Base-by-base conservation (phyloP, 2,797 vertebrate species). In the Lophius americanus region DNA sequence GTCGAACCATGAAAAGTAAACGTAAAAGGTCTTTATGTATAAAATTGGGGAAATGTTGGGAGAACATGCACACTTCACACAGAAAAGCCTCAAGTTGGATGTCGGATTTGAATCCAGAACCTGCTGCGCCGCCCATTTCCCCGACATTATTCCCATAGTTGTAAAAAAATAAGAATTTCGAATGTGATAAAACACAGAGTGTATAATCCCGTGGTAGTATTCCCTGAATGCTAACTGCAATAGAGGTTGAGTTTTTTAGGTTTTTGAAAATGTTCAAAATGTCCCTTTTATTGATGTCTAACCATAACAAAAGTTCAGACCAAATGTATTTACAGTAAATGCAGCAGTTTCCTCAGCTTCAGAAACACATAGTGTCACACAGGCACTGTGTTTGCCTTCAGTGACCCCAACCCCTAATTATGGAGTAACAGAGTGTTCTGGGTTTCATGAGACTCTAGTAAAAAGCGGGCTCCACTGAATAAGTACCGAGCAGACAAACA, bases 331-430 rank as follows among this genome's bases (percentile, higher is more conserved):
- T 68, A 35, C 37, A 60, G 46, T 72, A 42, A 73, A 78, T 54
- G 65, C 70, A 68, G 61, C 60, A 48, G 6, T 62, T 57, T 73
- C 41, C 36, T 64, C 50, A 51, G 55, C 35, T 53, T 42, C 43
- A 32, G 42, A 42, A 65, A 37, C 37, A 43, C 4, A 51, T 5
- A 47, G 35, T 7, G 2, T 2, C 53, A 54, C 60, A 50, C 23
- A 59, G 55, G 66, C 51, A 71, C 53, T 62, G 56, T 48, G 64
- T 70, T 68, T 71, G 70, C 72, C 75, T 69, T 69, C 61, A 64
- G 75, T 78, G 77, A 83, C 83, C 86, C 73, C 47, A 53, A 75
- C 67, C 63, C 53, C 68, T 88, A 76, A 88, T 88, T 87, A 88
- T 41, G 62, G 61, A 78, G 81, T 70, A 73, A 60, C 51, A 68